Base-by-base conservation (phyloP, 2,888 invertebrate species). In the Calameuta pallipes region DNA sequence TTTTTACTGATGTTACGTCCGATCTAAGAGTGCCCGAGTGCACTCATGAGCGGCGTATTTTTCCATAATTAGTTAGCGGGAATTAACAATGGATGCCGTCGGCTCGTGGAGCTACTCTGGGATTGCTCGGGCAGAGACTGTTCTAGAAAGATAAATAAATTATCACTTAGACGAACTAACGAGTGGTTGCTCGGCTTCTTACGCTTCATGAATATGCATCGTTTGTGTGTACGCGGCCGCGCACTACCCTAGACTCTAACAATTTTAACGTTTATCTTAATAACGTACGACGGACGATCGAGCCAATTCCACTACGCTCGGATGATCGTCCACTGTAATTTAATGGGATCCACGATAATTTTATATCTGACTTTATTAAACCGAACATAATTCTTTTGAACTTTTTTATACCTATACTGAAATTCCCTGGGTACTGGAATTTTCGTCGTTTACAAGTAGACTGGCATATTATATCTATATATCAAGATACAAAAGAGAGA, bases 71-170 rank as follows among this genome's bases (percentile, higher is more conserved):
- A 88, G 86, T 73, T 76, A 81, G 80, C 80, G 81, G 82, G 84
- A 84, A 86, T 86, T 84, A 87, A 84, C 84, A 85, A 85, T 82
- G 84, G 85, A 77, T 41, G 69, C 68, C 73, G 68, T 69, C 82
- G 79, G 75, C 35, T 33, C 41, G 69, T 69, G 35, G 30, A 33
- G 71, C 71, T 76, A 71, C 75, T 76, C 81, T 77, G 77, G 80
- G 81, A 83, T 82, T 80, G 84, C 81, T 83, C 78, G 82, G 70
- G 80, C 80, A 83, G 79, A 86, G 84, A 85, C 85, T 85, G 84
- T 81, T 87, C 85, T 76, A 87, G 86, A 87, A 88, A 88, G 87
- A 89, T 89, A 88, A 88, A 89, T 89, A 88, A 87, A 89, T 88
- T 88, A 89, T 89, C 88, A 86, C 88, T 87, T 83, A 82, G 81